Conservation (phyloP, 1,140 invertebrate genomes). For the Drosophila santomea region DNA sequence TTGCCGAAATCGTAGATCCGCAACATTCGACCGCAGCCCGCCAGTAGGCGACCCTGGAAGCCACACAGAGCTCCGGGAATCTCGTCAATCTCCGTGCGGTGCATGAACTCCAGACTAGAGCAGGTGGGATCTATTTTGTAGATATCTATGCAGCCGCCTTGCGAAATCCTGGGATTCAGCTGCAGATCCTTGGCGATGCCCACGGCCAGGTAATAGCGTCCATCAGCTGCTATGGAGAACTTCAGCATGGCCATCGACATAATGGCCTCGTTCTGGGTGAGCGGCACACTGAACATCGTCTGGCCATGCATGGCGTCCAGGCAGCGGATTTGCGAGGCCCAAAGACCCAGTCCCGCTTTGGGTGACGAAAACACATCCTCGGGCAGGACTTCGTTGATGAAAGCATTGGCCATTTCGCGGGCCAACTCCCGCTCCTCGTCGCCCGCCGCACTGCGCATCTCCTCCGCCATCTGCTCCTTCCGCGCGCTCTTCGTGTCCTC, state of each 20-base stretch:
- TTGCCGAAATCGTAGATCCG: slow-evolving; percentile 98
- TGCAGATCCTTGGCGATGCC: slow-evolving; percentile 96
- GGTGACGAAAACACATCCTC: slow-evolving; percentile 97
- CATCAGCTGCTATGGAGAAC: slow-evolving; percentile 80
- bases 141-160: slow-evolving; percentile 71
- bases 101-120: slow-evolving; percentile 94
- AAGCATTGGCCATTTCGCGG: slow-evolving; percentile 98
- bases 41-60: slow-evolving; percentile 96
- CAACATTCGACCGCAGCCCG: slow-evolving; percentile 96
- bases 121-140: slow-evolving; percentile 88
- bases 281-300: slow-evolving; percentile 91
- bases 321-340: slow-evolving; percentile 97
- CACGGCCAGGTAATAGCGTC: slow-evolving; percentile 86
- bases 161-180: slow-evolving; percentile 89
- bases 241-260: slow-evolving; percentile 90
- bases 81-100: slow-evolving; percentile 97
- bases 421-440: slow-evolving; percentile 97
- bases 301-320: slow-evolving; percentile 94
- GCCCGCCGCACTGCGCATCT: slow-evolving; percentile 96
- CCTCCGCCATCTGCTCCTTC: slow-evolving; percentile 92
- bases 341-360: slow-evolving; percentile 97
- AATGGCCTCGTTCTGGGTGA: slow-evolving; percentile 99
- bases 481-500: slow-evolving; percentile 97
- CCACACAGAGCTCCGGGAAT: slow-evolving; percentile 94
- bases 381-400: slow-evolving; percentile 97